Evolutionary conservation across 2,797 vertebrate genomes (phyloP), one percentile per base, ranked within the genome.

Genomic region (Pangasius krempfi): DNA sequence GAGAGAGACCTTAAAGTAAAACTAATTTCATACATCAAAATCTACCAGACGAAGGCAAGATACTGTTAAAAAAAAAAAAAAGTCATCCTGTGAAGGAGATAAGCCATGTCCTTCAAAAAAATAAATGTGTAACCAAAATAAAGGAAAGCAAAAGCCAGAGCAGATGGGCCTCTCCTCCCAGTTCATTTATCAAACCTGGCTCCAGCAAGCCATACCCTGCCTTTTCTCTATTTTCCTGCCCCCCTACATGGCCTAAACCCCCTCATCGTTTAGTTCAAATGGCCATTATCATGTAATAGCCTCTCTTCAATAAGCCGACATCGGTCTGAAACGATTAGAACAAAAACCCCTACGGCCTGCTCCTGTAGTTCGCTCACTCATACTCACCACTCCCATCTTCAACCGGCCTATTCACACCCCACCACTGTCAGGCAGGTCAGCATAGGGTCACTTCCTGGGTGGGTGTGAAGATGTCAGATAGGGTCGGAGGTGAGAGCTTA

Each of bases 161-260:
- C 96, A 97, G 96, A 97, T 97, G 97, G 96, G 95, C 94, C 94
- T 94, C 95, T 96, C 86, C 64, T 96, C 95, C 95, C 95, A 96
- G 94, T 95, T 96, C 96, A 97, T 97, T 97, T 96, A 96, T 97
- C 96, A 97, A 96, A 96, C 92, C 94, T 90, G 95, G 95, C 96
- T 92, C 91, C 80, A 64, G 85, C 87, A 86, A 84, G 88, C 86
- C 47, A 62, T 88, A 70, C 40, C 62, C 84, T 79, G 89, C 52
- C 78, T 88, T 68, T 86, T 86, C 95, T 95, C 93, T 92, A 94
- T 82, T 89, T 87, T 89, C 94, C 78, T 95, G 92, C 93, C 93
- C 94, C 88, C 93, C 94, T 92, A 94, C 95, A 95, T 89, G 95
- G 94, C 95, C 96, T 96, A 86, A 90, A 86, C 94, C 95, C 96